Evolutionary conservation across 2,797 vertebrate species (phyloP), one percentile per base, ranked within the genome.

Genomic region (Oophaga sylvatica): DNA sequence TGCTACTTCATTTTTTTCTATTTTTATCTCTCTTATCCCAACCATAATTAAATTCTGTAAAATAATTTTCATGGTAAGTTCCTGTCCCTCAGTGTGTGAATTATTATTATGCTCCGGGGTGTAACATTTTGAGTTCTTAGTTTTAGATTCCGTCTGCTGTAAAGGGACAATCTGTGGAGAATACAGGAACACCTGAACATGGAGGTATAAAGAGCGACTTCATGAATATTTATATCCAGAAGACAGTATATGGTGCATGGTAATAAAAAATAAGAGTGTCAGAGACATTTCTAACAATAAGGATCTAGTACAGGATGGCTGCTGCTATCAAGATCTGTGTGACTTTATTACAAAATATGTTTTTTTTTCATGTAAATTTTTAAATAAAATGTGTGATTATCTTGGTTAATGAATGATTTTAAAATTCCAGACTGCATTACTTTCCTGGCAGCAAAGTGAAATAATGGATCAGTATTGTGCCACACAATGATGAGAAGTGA

Each of bases 111-210:
- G 41, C 73, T 76, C 73, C 22, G n/a, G 73, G 73, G 73, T 53
- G 19, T 45, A 22, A 53, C 19, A 76, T 26, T 77, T 77, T 53
- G 22, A 26, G 75, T 77, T 77, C 20, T 22, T 7, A 56, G 22
- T 77, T 77, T 77, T 5, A 77, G 75, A 77, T 77, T 77, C n/a
- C 15, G 48, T 77, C 45, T 53, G 75, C 48, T 77, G 48, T 56
- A 77, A 77, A 56, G 75, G 13, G 41, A 77, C 22, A 77, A 77
- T 77, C 75, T 56, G 41, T 77, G 48, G 75, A 56, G 75, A 56
- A 77, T 77, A 77, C 45, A 56, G 75, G 22, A 77, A 77, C 75
- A 77, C 75, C n/a, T 77, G 75, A 77, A 77, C 75, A 77, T 77
- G 0, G 48, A 53, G 75, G 75, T 56, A 53, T 53, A 45, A 77